Evolutionary conservation across 2,888 invertebrate species (phyloP).

Genomic region (Cremastinae sp.): DNA sequence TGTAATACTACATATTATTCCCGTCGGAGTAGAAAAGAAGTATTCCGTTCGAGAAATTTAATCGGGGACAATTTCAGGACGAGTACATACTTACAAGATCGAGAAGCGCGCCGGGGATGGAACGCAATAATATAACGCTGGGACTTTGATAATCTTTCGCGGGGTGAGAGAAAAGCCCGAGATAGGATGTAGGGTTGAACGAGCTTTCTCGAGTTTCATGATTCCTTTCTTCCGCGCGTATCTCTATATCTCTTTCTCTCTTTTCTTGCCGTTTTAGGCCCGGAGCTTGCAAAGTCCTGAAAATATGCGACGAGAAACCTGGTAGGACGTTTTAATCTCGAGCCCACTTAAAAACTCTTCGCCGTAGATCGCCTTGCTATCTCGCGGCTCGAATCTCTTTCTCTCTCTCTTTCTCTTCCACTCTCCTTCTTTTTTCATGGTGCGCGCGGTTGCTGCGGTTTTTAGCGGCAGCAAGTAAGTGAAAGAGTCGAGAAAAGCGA

Average conservation of each 20-base stretch:
- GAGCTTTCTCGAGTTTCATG: constrained; percentile 48
- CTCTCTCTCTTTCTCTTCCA: too few species aligned
- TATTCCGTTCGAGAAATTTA: constrained; percentile 40
- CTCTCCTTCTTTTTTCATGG: constrained; percentile 57
- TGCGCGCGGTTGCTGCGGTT: constrained; percentile 36
- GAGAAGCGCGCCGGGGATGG: constrained; percentile 36
- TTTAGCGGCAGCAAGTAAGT: constrained; percentile 22
- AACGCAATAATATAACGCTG: constrained; percentile 61
- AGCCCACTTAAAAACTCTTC: constrained; percentile 77
- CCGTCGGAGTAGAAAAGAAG: constrained; percentile 7
- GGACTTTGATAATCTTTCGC: constrained; percentile 61
- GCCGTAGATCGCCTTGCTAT: constrained; percentile 75
- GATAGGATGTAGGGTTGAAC: constrained; percentile 46
- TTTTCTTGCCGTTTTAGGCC: constrained; percentile 30
- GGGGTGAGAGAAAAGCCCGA: constrained; percentile 43
- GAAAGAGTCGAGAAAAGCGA: neutral
- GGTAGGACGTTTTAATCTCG: constrained; percentile 76
- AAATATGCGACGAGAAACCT: constrained; percentile 69
- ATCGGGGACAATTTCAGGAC: constrained; percentile 49
- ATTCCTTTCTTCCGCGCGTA: constrained; percentile 43
- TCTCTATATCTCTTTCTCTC: constrained; percentile 29
- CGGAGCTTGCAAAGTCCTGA: constrained; percentile 63
- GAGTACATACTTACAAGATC: constrained; percentile 51
- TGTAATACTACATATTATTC: too few species aligned
- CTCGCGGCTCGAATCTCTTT: constrained; percentile 72